A percentile compares a stretch with the other conserved stretches of the same genome.
phyloP scores from a whole-genome alignment of 2,113 vertebrate genomes.

The Rhynchomys soricoides region DNA sequence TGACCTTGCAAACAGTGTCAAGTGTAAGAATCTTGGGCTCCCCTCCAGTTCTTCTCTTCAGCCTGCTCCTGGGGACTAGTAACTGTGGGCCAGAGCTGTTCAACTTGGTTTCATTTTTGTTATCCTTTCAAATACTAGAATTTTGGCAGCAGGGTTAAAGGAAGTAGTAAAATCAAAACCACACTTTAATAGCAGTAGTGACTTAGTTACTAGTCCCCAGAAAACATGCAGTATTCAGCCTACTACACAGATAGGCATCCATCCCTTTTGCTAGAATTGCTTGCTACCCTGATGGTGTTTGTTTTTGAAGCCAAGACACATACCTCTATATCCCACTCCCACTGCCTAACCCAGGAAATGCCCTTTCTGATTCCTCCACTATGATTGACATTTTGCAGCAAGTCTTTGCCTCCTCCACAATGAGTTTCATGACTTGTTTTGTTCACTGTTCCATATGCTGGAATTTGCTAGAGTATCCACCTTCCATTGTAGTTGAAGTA shows the following conservation, averaged over 20 bases:
- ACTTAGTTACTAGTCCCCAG: background rate
- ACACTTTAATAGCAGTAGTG: background rate
- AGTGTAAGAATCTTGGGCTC: background rate
- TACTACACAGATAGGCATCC: background rate
- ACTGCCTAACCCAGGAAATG: background rate
- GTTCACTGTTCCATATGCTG: background rate
- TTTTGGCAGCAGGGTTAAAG: constrained; percentile 1
- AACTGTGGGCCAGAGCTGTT: background rate
- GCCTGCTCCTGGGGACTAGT: no score
- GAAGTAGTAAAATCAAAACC: background rate
- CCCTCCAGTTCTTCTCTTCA: background rate
- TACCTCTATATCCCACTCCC: no score
- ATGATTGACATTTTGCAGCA: background rate
- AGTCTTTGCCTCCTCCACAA: background rate
- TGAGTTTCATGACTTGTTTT: background rate
- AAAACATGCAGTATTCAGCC: background rate
- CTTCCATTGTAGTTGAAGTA: background rate
- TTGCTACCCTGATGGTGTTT: background rate
- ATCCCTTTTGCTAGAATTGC: background rate
- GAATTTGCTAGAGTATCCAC: background rate
- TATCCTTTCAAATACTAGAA: background rate
- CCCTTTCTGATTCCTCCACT: background rate
- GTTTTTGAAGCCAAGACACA: background rate
- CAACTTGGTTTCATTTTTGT: background rate
- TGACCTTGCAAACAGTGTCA: background rate